phyloP scores from a whole-genome alignment of 2,113 vertebrate species.

The Dicrurus megarhynchus region DNA sequence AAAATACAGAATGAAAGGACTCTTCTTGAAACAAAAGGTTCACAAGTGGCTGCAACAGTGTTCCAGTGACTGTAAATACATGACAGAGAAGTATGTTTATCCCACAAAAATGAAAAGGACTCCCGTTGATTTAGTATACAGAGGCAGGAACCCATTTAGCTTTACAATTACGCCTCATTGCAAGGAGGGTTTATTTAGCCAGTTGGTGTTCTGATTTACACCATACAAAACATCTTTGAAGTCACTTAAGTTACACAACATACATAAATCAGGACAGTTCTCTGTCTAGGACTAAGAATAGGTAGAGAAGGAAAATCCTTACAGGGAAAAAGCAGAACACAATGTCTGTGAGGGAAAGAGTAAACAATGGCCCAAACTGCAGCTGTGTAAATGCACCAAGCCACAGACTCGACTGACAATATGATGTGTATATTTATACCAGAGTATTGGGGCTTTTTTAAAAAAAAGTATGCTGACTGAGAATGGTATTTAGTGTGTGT shows the following conservation, averaged over 20 bases:
- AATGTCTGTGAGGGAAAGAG: neutral
- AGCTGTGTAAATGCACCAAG: slow-evolving; percentile 7
- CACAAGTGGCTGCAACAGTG: neutral
- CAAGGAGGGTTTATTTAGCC: neutral
- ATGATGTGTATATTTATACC: neutral
- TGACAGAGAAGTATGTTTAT: neutral
- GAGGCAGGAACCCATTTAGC: neutral
- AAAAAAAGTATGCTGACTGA: neutral
- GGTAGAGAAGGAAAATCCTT: slow-evolving; percentile 3
- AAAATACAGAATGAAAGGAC: neutral
- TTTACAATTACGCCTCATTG: neutral
- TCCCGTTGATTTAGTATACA: neutral
- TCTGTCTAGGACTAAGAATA: slow-evolving; percentile 3
- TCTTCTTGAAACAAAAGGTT: neutral
- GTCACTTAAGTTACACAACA: neutral
- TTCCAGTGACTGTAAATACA: neutral
- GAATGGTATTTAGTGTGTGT: neutral
- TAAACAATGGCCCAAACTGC: neutral
- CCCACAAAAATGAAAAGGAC: neutral
- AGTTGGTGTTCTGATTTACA: neutral
- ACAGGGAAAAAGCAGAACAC: neutral
- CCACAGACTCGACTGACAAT: neutral
- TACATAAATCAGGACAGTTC: neutral
- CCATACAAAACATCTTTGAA: neutral
- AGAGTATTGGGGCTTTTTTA: neutral